Conservation (phyloP, 2,888 invertebrate species). For the Acrocyrtus sp. region DNA sequence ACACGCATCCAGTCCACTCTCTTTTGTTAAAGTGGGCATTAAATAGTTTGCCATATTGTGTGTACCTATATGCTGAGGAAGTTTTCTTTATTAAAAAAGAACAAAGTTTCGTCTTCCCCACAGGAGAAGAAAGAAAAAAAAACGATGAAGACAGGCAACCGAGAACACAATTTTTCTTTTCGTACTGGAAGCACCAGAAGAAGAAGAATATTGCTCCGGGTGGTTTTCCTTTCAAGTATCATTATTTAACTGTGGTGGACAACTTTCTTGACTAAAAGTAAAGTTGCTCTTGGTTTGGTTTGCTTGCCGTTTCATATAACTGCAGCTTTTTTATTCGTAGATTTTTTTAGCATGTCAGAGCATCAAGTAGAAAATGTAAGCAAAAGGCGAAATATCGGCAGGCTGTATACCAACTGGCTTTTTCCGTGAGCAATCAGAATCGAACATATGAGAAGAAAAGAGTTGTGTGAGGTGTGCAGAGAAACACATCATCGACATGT, state of each 20-base stretch:
- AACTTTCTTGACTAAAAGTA: conserved; percentile 42
- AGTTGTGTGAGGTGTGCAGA: not conserved
- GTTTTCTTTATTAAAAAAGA: conserved; percentile 2
- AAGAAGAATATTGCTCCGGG: conserved; percentile 52
- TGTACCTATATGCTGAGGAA: too few species aligned
- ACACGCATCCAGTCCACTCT: too few species aligned
- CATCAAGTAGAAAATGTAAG: too few species aligned
- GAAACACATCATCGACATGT: not conserved
- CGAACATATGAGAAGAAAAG: not conserved
- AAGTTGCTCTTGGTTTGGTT: too few species aligned
- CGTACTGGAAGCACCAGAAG: too few species aligned
- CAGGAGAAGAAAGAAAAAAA: conserved; percentile 17
- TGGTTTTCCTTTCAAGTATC: conserved; percentile 56
- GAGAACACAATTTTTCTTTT: conserved; percentile 24
- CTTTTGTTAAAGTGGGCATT: too few species aligned
- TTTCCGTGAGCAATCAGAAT: not conserved
- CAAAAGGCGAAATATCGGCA: too few species aligned
- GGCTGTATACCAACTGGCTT: conserved; percentile 49
- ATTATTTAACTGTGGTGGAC: conserved; percentile 54
- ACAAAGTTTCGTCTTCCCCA: conserved; percentile 37
- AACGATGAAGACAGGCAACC: not conserved
- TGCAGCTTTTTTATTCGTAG: too few species aligned
- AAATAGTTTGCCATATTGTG: too few species aligned
- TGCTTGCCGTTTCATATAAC: conserved; percentile 38
- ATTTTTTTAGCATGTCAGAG: too few species aligned